phyloP scores from a whole-genome alignment of 2,113 vertebrate genomes.

The Callipepla californica region DNA sequence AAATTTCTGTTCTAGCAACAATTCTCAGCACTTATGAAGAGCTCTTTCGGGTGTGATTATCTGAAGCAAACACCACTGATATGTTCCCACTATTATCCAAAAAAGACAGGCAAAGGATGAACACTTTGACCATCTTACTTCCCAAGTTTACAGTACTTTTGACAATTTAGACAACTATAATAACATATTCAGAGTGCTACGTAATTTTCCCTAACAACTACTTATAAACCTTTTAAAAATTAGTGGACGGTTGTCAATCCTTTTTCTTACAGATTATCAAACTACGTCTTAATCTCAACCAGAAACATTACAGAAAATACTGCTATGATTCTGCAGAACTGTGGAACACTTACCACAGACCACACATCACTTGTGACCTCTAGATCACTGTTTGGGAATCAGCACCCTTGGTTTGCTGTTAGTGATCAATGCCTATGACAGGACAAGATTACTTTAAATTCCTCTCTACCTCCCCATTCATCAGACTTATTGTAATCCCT shows the following conservation, averaged over 20 bases:
- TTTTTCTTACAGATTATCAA: not conserved
- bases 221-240: not conserved
- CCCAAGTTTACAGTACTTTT: not conserved
- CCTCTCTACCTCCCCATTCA: not conserved
- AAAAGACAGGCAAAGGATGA: not conserved
- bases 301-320: not conserved
- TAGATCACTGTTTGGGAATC: not conserved
- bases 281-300: not conserved
- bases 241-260: not conserved
- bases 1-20: not conserved
- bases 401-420: not conserved
- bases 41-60: not conserved
- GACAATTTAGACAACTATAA: not conserved
- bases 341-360: not conserved
- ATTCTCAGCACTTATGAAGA: not conserved
- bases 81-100: not conserved
- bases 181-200: accelerated
- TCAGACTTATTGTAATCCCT: not conserved
- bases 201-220: too few species aligned
- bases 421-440: not conserved
- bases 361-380: not conserved
- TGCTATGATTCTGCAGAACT: not conserved
- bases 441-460: not conserved
- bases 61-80: not conserved
- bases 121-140: not conserved